Conservation (phyloP, 2,113 vertebrate species). For the Cebus imitator region DNA sequence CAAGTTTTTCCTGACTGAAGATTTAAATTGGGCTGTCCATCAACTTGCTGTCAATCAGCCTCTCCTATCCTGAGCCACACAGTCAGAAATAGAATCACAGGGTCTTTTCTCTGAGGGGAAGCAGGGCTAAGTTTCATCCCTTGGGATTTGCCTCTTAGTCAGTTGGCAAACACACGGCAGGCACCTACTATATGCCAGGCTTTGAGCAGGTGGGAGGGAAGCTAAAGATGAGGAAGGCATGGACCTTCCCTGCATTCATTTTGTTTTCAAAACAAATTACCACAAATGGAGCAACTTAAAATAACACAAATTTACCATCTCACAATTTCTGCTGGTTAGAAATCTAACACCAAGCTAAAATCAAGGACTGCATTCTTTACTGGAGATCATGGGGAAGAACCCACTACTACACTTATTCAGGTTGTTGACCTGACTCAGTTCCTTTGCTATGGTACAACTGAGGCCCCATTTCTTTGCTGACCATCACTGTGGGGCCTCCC, state of each 20-base stretch:
- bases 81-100: background rate
- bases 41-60: background rate
- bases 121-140: background rate
- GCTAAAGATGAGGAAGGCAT: background rate
- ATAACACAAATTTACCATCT: background rate
- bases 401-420: background rate
- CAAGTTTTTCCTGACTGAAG: background rate
- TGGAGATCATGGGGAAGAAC: too few relatives aligned
- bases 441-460: background rate
- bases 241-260: too few relatives aligned
- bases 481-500: background rate
- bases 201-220: background rate
- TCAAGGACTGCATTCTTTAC: background rate
- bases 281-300: background rate
- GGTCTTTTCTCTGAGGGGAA: background rate
- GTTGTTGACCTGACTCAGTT: background rate
- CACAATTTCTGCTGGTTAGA: background rate
- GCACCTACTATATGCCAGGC: background rate
- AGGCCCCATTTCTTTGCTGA: background rate
- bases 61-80: background rate
- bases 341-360: background rate
- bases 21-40: conserved; percentile 44
- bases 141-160: background rate
- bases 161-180: background rate
- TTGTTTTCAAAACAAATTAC: background rate